phyloP scores from a whole-genome alignment of 92 coral and sea anemone genomes.

The Epizoanthus illoricatus region DNA sequence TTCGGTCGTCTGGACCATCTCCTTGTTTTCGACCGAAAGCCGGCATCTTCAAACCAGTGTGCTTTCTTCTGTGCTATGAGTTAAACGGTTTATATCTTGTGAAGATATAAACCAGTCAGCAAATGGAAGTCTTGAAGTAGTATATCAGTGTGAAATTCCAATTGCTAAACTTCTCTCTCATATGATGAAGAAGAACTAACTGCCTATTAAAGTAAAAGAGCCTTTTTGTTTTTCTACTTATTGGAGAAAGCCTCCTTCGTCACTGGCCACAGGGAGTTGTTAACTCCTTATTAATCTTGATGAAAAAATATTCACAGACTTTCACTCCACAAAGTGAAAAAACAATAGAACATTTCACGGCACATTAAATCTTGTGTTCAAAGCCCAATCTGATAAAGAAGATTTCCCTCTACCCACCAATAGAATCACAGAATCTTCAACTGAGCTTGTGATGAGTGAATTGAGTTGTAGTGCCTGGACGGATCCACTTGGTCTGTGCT shows the following conservation, averaged over 20 bases:
- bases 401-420: not conserved
- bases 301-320: not conserved
- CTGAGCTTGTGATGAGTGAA: slow-evolving; percentile 1
- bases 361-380: not conserved
- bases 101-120: not conserved
- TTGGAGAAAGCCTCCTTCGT: slow-evolving; percentile 1
- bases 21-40: slow-evolving; percentile 44
- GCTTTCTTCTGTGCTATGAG: not conserved
- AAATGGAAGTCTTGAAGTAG: not conserved
- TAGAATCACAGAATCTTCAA: slow-evolving; percentile 4
- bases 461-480: not conserved
- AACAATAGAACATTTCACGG: slow-evolving; percentile 6
- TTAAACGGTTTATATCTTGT: not conserved
- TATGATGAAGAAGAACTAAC: not conserved
- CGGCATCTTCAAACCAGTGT: slow-evolving; percentile 37
- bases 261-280: not conserved
- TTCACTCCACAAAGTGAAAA: slow-evolving; percentile 13
- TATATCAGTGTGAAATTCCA: not conserved
- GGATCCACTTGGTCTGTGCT: too few relatives aligned
- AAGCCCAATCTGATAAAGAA: slow-evolving; percentile 11
- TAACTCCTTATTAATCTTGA: not conserved
- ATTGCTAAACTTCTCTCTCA: not conserved
- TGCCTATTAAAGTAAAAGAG: not conserved
- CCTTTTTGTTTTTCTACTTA: not conserved
- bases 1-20: slow-evolving; percentile 42